Conservation (phyloP, 1,140 invertebrate genomes). For the Bemisia tabaci region DNA sequence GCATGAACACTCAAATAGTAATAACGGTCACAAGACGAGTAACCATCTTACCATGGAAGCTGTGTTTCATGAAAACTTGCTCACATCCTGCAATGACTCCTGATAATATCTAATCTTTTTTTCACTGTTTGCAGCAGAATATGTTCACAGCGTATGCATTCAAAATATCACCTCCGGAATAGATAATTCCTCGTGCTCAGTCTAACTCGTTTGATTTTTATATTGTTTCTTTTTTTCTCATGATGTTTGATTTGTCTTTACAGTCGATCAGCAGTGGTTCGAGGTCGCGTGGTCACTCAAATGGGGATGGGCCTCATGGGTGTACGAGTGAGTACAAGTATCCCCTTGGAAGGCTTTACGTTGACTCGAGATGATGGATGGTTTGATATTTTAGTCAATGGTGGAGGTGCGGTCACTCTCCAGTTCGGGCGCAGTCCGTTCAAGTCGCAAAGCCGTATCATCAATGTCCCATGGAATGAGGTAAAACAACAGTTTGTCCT, state of each 20-base stretch:
- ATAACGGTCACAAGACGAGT: too few species aligned
- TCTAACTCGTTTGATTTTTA: too few species aligned
- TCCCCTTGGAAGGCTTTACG: conserved; percentile 82
- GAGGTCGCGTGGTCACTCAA: conserved; percentile 80
- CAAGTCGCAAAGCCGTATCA: conserved; percentile 72
- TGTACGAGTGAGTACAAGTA: conserved; percentile 82
- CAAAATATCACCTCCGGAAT: too few species aligned
- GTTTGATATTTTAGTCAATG: conserved; percentile 95
- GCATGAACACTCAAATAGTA: too few species aligned
- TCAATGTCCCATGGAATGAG: conserved; percentile 95
- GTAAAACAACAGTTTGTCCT: conserved; percentile 44
- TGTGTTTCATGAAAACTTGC: too few species aligned
- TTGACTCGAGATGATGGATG: conserved; percentile 80
- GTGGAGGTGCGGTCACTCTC: conserved; percentile 85
- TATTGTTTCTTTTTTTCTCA: too few species aligned
- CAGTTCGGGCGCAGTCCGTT: conserved; percentile 90
- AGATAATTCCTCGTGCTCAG: too few species aligned
- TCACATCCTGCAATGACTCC: too few species aligned
- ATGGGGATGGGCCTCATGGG: conserved; percentile 86
- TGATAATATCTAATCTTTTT: too few species aligned
- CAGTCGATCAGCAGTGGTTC: conserved; percentile 90
- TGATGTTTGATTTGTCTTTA: conserved; percentile 25
- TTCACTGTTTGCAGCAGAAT: too few species aligned
- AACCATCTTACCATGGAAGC: too few species aligned
- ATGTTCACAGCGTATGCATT: too few species aligned